phyloP scores from a whole-genome alignment of 2,888 invertebrate species.

The Epinotia ramella region DNA sequence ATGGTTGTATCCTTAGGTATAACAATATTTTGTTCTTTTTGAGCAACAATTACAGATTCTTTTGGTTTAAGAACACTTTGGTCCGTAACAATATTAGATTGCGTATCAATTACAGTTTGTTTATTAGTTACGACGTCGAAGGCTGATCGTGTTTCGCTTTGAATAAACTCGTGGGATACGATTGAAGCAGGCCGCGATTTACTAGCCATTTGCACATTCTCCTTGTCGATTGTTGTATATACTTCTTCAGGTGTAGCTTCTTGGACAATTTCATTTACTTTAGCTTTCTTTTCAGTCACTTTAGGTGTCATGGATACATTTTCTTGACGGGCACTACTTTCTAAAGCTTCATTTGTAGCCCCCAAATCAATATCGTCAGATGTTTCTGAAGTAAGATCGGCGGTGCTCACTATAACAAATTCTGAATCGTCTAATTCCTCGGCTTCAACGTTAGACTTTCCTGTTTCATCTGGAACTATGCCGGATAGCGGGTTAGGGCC shows the following conservation, averaged over 20 bases:
- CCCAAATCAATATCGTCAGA: slow-evolving; percentile 6
- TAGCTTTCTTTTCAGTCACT: not conserved
- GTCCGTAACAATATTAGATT: slow-evolving; percentile 23
- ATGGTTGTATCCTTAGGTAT: slow-evolving; percentile 39
- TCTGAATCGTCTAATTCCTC: slow-evolving; percentile 27
- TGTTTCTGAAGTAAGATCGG: slow-evolving; percentile 28
- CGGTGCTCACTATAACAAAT: slow-evolving; percentile 19
- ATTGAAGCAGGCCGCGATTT: not conserved
- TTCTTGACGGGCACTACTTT: slow-evolving; percentile 45
- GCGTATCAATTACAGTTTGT: slow-evolving; percentile 28
- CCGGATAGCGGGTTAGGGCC: too few relatives aligned
- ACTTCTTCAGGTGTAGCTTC: not conserved
- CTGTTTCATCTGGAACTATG: not conserved
- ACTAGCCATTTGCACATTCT: not conserved
- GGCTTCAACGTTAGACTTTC: not conserved
- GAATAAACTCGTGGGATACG: slow-evolving; percentile 65
- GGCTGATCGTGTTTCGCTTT: slow-evolving; percentile 53
- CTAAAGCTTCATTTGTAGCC: slow-evolving; percentile 36
- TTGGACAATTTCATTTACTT: not conserved
- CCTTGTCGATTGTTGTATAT: not conserved
- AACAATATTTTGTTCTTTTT: slow-evolving; percentile 49
- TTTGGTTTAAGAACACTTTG: slow-evolving; percentile 27
- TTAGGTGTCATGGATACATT: slow-evolving; percentile 52
- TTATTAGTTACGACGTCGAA: not conserved
- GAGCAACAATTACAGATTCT: not conserved